Percentiles rank a stretch among this genome's conserved stretches.
phyloP scores from a whole-genome alignment of 2,888 invertebrate genomes.

The Ophonus ardosiacus region DNA sequence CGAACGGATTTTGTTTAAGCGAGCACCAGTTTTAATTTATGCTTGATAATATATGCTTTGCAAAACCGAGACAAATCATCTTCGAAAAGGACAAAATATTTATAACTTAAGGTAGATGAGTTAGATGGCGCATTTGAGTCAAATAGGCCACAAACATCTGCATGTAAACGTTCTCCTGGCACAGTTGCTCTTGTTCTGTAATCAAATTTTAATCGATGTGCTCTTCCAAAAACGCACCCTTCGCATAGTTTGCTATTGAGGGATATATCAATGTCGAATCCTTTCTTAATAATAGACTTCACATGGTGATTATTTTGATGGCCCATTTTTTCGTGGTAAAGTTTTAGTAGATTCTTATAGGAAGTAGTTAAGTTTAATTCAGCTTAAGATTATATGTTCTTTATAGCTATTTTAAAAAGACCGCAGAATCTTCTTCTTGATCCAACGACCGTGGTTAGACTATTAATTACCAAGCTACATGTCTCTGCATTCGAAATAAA shows the following conservation, averaged over 20 bases:
- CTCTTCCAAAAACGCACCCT: slow-evolving; percentile 28
- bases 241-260: neutral
- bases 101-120: slow-evolving; percentile 3
- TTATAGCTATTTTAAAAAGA: no score
- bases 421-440: no score
- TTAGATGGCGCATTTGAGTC: no score
- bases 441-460: no score
- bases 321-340: no score
- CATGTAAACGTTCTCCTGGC: slow-evolving; percentile 66
- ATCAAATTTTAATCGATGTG: slow-evolving; percentile 65
- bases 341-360: no score
- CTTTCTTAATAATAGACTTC: neutral
- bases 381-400: no score
- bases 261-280: neutral
- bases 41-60: slow-evolving; percentile 12
- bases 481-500: no score
- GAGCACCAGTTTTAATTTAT: slow-evolving; percentile 11
- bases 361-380: no score
- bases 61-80: slow-evolving; percentile 37
- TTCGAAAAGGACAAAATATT: slow-evolving; percentile 45
- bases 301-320: no score
- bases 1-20: slow-evolving; percentile 17
- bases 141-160: slow-evolving; percentile 69
- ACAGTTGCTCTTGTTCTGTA: slow-evolving; percentile 64
- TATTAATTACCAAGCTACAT: no score